These are phyloP conservation scores for Leptinotarsa rubiginosa DNA, from an alignment of 2,888 invertebrate species.

Conservation along the genomic window DNA sequence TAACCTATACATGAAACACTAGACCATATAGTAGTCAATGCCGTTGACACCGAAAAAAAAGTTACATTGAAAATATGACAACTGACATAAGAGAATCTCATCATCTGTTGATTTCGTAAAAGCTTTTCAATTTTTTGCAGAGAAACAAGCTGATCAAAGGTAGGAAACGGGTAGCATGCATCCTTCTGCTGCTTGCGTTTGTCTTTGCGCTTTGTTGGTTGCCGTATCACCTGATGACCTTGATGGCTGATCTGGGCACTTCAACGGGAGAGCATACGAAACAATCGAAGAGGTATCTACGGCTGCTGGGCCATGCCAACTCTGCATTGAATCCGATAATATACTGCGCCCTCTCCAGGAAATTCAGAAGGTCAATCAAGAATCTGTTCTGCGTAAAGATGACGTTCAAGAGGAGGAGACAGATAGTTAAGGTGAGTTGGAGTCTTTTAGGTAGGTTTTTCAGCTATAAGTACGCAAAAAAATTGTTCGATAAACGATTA, in stretches of 20 bases:
- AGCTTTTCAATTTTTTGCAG: conserved; percentile 62
- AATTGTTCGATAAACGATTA: too few species aligned
- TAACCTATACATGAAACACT: too few species aligned
- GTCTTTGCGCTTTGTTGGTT: conserved; percentile 84
- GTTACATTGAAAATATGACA: too few species aligned
- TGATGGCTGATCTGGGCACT: conserved; percentile 73
- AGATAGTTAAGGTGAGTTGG: conserved; percentile 43
- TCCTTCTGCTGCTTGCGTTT: conserved; percentile 78
- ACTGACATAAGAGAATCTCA: too few species aligned
- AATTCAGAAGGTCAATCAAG: conserved; percentile 76
- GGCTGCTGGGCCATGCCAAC: conserved; percentile 80
- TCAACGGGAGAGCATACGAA: conserved; percentile 45
- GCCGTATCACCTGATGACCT: conserved; percentile 78
- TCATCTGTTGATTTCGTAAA: too few species aligned
- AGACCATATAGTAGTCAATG: too few species aligned
- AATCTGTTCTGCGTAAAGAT: conserved; percentile 66
- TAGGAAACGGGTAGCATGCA: conserved; percentile 80
- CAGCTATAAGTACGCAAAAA: too few species aligned
- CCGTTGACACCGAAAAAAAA: too few species aligned
- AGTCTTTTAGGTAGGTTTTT: too few species aligned
- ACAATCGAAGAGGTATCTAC: conserved; percentile 72
- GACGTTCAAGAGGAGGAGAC: conserved; percentile 54
- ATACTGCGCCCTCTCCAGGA: conserved; percentile 80
- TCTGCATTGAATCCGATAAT: conserved; percentile 83
- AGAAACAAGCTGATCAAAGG: conserved; percentile 75